phyloP scores from a whole-genome alignment of 2,113 vertebrate species.

The Lampris megalopsis region DNA sequence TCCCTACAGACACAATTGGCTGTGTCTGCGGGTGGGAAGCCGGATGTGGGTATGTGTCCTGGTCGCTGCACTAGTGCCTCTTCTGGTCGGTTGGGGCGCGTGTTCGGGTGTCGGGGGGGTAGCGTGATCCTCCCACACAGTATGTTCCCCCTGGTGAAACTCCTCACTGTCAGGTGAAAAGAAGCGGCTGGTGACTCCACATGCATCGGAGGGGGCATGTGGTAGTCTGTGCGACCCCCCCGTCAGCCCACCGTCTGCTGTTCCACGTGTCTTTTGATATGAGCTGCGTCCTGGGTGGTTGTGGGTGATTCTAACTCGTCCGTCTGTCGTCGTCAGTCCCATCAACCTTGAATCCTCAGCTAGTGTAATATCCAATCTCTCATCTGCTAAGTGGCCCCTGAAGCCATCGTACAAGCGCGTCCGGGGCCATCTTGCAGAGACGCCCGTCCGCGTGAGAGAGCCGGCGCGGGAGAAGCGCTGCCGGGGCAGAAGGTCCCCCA shows the following conservation, averaged over 20 bases:
- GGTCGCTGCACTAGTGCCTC: too few species aligned
- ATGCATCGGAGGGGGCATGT: too few species aligned
- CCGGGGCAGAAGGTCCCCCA: slow-evolving; percentile 46
- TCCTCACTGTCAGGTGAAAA: too few species aligned
- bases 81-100: too few species aligned
- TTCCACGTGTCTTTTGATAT: neutral
- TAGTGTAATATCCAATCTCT: slow-evolving; percentile 43
- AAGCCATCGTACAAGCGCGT: slow-evolving; percentile 57
- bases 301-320: neutral
- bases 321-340: neutral
- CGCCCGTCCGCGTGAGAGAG: slow-evolving; percentile 39
- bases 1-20: too few species aligned
- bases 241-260: neutral
- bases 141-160: too few species aligned
- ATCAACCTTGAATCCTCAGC: slow-evolving; percentile 5
- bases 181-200: too few species aligned
- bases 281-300: neutral
- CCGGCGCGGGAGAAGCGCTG: slow-evolving; percentile 23
- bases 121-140: too few species aligned
- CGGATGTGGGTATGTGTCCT: too few species aligned
- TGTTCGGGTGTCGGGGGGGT: too few species aligned
- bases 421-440: slow-evolving; percentile 54
- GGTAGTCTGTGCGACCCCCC: too few species aligned
- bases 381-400: slow-evolving; percentile 46
- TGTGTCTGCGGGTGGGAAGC: too few species aligned